Evolutionary conservation across 35 echinoderm and acorn worm species (phyloP), one percentile per base, ranked within the genome.

Genomic region (Patiria miniata): DNA sequence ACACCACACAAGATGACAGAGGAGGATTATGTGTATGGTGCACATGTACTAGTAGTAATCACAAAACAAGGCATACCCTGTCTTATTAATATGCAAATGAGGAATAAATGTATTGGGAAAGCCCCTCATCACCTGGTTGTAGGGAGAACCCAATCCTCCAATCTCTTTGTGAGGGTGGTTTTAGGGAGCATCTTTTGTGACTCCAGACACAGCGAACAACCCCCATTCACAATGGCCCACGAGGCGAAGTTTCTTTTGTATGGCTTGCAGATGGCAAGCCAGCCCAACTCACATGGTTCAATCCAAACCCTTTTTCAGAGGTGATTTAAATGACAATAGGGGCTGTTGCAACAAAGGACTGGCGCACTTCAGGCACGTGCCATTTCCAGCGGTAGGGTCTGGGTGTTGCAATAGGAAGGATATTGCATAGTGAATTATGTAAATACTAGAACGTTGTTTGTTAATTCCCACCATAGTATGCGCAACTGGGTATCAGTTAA

Each of bases 41-140:
- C 42, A 47, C 42, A 47, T 47, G 42, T 12, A 12, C 12, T 4
- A 6, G 4, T 47, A 12, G 4, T 47, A 4, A 6, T 12, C 42
- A 47, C 42, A 6, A 47, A 47, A 47, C 42, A 47, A 12, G 42
- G 4, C 42, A 12, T 47, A 47, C 42, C 12, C 42, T 47, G 42
- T 47, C 12, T 73, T 18, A 30, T 73, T 73, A 73, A 73, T 73
- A 73, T 73, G 65, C 65, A 73, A 30, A 73, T 73, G 65, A 73
- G 65, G 26, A 73, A 73, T 73, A 26, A 16, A 68, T 68, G 60
- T 16, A 21, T 68, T 32, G 34, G 34, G 65, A 73, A 73, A 73
- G 34, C 65, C 65, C 26, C 65, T 34, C 65, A 73, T 73, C 65
- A 73, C 65, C 65, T 73, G 65, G 65, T 73, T 23, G 14, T n/a